These are phyloP conservation scores for Notarius quadriscutis DNA, from an alignment of 2,113 vertebrate species.

Conservation along the genomic window DNA sequence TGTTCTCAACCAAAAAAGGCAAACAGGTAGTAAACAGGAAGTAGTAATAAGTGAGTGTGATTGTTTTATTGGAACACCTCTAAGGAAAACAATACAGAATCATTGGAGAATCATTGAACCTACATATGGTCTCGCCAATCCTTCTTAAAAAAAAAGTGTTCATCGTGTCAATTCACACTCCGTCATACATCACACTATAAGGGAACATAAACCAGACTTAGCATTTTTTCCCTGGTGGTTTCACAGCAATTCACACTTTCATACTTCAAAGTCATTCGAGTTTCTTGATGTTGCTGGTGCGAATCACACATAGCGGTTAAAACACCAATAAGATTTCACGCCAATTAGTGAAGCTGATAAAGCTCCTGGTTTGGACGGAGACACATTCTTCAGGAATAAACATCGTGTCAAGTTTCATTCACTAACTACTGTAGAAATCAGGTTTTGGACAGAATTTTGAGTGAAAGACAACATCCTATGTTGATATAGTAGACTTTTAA, in stretches of 20 bases:
- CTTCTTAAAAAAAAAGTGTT: background rate
- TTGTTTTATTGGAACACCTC: background rate
- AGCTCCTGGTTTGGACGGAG: background rate
- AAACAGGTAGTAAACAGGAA: background rate
- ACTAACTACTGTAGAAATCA: background rate
- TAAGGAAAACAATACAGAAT: background rate
- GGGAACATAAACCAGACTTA: constrained; percentile 4
- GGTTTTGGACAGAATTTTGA: background rate
- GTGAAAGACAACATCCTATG: background rate
- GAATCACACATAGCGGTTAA: background rate
- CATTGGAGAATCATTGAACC: too few species aligned
- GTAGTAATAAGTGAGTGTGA: background rate
- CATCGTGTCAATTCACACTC: background rate
- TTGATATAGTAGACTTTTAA: background rate
- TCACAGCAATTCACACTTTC: constrained; percentile 34
- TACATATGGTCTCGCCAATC: background rate
- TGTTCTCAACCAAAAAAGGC: background rate
- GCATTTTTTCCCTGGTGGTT: background rate
- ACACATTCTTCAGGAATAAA: background rate
- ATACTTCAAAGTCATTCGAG: background rate
- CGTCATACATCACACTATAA: background rate
- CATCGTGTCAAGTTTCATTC: background rate
- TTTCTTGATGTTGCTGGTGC: background rate
- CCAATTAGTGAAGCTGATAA: background rate
- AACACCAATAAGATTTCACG: constrained; percentile 11